Percentiles rank a stretch among this genome's conserved stretches.
Conservation (phyloP, 1,140 invertebrate species). For the Cherax destructor region DNA sequence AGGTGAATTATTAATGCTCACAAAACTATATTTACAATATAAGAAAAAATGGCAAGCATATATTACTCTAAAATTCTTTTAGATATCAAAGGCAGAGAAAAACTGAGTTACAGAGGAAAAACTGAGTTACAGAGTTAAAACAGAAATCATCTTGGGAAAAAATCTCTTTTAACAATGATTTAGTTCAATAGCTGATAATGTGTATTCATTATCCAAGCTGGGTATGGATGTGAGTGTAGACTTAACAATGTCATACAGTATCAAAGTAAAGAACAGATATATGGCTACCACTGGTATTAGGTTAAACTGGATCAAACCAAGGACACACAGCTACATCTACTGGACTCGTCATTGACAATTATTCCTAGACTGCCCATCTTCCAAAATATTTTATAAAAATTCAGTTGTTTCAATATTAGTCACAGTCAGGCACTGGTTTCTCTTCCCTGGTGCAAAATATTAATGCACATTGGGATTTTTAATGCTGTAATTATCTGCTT, state of each 20-base stretch:
- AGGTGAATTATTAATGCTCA: too few relatives aligned
- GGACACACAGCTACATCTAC: conserved; percentile 41
- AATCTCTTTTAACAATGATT: background rate
- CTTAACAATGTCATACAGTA: background rate
- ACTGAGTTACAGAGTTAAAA: background rate
- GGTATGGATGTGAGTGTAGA: background rate
- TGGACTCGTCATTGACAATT: conserved; percentile 28
- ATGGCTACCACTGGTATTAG: conserved; percentile 31
- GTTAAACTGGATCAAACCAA: conserved; percentile 28
- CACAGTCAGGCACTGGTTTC: too few relatives aligned
- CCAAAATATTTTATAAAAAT: conserved; percentile 10
- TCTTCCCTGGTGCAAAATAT: too few relatives aligned
- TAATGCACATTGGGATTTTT: too few relatives aligned
- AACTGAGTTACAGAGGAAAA: background rate
- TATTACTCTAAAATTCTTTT: too few relatives aligned
- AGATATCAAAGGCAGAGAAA: background rate
- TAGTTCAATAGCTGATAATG: background rate
- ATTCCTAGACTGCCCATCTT: conserved; percentile 24
- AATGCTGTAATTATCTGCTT: background rate
- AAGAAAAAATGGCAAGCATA: too few relatives aligned
- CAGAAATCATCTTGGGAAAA: background rate
- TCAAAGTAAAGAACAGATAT: background rate
- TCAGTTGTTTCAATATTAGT: background rate
- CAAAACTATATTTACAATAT: too few relatives aligned
- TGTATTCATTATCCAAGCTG: background rate